phyloP scores from a whole-genome alignment of 2,113 vertebrate species.

The Brachyistius frenatus region DNA sequence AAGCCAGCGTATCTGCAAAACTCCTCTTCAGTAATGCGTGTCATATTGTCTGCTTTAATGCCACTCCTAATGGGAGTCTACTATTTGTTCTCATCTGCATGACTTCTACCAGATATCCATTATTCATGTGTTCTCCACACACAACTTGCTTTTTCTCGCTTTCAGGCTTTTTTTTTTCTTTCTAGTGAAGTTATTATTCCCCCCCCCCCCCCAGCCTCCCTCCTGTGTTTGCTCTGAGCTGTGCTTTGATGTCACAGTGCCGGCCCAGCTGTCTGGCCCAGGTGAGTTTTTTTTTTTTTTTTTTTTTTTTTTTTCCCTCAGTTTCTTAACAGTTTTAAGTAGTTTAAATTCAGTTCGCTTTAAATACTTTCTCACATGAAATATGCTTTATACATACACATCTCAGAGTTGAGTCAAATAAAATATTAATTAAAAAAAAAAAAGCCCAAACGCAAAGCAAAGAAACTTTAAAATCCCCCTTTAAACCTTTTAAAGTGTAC shows the following conservation, averaged over 20 bases:
- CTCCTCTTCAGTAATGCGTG: constrained; percentile 14
- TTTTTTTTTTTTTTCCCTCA: constrained; percentile 39
- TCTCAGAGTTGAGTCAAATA: not conserved
- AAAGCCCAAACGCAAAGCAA: not conserved
- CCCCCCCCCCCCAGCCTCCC: constrained; percentile 31
- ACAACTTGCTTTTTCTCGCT: constrained; percentile 57
- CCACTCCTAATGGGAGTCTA: constrained; percentile 44
- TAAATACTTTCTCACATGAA: constrained; percentile 9
- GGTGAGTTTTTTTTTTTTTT: constrained; percentile 46
- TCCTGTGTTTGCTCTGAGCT: constrained; percentile 62
- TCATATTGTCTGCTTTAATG: constrained; percentile 47
- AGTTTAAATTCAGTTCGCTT: constrained; percentile 52
- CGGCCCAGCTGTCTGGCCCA: constrained; percentile 61
- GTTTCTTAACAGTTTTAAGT: constrained; percentile 35
- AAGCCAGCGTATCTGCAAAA: not conserved
- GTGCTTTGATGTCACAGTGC: constrained; percentile 66
- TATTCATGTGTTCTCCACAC: constrained; percentile 72
- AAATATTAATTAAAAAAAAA: not conserved
- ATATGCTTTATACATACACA: not conserved
- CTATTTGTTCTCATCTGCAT: constrained; percentile 76
- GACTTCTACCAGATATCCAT: constrained; percentile 67
- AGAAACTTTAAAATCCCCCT: constrained; percentile 19
- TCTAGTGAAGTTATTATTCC: constrained; percentile 39
- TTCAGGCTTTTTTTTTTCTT: constrained; percentile 60
- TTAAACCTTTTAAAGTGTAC: constrained; percentile 2